Base-by-base conservation (phyloP, 2,888 invertebrate genomes). In the Dendrolimus houi region DNA sequence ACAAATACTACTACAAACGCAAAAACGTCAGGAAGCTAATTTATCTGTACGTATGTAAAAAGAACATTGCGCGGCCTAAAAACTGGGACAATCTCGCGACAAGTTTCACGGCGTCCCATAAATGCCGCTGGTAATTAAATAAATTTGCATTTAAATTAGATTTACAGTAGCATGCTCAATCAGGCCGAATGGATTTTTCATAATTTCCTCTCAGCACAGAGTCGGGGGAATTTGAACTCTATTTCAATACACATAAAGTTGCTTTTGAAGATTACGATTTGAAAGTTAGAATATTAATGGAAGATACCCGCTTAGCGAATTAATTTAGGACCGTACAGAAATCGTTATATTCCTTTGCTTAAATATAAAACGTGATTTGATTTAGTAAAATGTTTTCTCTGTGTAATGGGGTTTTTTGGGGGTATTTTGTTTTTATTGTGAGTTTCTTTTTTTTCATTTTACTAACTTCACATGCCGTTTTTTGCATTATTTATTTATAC, bases 81-180 rank as follows among this genome's bases (percentile, higher is more conserved):
- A 29, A 29, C 6, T 29, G 29, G 29, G 6, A 29, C 29, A 29
- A 29, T 29, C 47, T 47, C 12, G 47, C 47, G 12, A 47, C 47
- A 47, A 47, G 47, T 47, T 47, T 47, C 47, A 47, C 7, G 12
- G 12, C 47, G 12, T 47, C 47, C 9, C 12, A 47, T 47, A 6
- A 47, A 29, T 29, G 29, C 47, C 47, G 7, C 3, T 47, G 9
- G 12, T 6, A 1, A 47, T 47, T 47, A 47, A 8, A 47, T 47
- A 47, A 57, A 75, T 78, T 75, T 70, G 64, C 75, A 77, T 75
- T 68, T 64, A 72, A 73, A 78, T 78, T 71, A 72, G 66, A 71
- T 69, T 68, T 64, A 64, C 62, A 60, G 58, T 54, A 55, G 60
- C 52, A 57, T 61, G 56, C 60, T 65, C 64, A 65, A 72, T 73